Base-by-base conservation (phyloP, 1,140 invertebrate genomes). In the Aplysia californica region DNA sequence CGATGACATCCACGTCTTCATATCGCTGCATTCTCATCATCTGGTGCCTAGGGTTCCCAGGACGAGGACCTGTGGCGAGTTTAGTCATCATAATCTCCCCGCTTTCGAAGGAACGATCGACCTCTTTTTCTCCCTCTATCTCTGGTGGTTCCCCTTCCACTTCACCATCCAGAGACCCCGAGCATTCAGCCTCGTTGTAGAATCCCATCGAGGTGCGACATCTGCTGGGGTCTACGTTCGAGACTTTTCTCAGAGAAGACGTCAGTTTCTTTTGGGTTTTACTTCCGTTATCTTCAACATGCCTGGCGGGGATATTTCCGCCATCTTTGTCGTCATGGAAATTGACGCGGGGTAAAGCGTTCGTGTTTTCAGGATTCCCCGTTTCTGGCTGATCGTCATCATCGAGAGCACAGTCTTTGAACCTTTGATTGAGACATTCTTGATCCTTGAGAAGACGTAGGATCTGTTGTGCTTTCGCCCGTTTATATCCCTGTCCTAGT, bases 191-290 rank as follows among this genome's bases (percentile, higher is more conserved):
- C 41, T 78, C 77, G 59, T 80, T 80, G 76, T 80, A 79, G 76
- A 80, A 82, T 75, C 81, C 81, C 81, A 82, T 75, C 70, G 79
- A 82, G 23, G 81, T 80, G 58, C 77, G 78, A 58, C 79, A 80
- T 31, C 81, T 68, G n/a, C 76, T 77, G 3, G 79, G 79, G 70
- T 70, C 76, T 15, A 75, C 66, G 39, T 38, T 38, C 6, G 58
- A 23, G n/a, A n/a, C n/a, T n/a, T n/a, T n/a, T n/a, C n/a, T n/a
- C n/a, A n/a, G n/a, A 61, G 29, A 23, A 61, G 6, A 18, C 29
- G 10, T 61, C 58, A 18, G 10, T 10, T 31, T 61, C 26, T 6
- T 18, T 31, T 61, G 10, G 10, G 58, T 18, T 61, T 20, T 61
- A 18, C 15, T 61, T 61, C 15, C 6, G 36, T 29, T 41, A 26